Percentiles rank a stretch among this genome's conserved stretches.
phyloP scores from a whole-genome alignment of 1,140 invertebrate species.

The Bilobella aurantiaca region DNA sequence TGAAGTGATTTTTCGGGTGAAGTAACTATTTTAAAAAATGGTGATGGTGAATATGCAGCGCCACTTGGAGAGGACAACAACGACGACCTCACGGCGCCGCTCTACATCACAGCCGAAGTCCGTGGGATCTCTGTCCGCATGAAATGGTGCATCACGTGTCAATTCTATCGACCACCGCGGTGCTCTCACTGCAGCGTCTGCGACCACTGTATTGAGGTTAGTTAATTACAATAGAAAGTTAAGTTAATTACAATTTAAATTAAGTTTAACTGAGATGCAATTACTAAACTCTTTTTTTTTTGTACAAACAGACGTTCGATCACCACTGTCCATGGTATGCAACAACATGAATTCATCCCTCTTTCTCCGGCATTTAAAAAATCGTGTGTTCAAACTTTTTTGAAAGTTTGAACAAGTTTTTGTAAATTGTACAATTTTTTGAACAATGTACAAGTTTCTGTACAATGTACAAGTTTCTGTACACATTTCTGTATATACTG shows the following conservation, averaged over 20 bases:
- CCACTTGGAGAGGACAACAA: constrained; percentile 89
- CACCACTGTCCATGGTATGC: constrained; percentile 99
- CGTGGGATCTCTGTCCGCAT: constrained; percentile 96
- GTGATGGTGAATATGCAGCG: too few species aligned
- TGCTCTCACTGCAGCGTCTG: constrained; percentile 99
- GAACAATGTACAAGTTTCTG: too few species aligned
- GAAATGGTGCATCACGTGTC: constrained; percentile 99
- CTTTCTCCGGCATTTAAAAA: too few species aligned
- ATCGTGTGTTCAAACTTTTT: too few species aligned
- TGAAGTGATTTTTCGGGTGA: constrained; percentile 53
- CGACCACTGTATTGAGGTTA: constrained; percentile 96
- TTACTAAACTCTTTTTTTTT: too few species aligned
- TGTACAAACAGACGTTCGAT: constrained; percentile 85
- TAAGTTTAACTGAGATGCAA: too few species aligned
- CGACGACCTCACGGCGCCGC: constrained; percentile 91
- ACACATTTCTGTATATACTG: too few species aligned
- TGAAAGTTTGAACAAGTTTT: too few species aligned
- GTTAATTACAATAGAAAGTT: constrained; percentile 34
- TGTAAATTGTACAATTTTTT: too few species aligned
- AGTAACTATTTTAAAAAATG: too few species aligned
- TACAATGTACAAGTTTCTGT: too few species aligned
- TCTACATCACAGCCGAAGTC: constrained; percentile 97
- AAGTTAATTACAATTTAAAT: not conserved
- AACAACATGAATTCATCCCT: too few species aligned
- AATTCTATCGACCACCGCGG: constrained; percentile 96